Percentiles rank a stretch among this genome's conserved stretches.
phyloP scores from a whole-genome alignment of 2,888 invertebrate genomes.

The Harpalus rubripes region DNA sequence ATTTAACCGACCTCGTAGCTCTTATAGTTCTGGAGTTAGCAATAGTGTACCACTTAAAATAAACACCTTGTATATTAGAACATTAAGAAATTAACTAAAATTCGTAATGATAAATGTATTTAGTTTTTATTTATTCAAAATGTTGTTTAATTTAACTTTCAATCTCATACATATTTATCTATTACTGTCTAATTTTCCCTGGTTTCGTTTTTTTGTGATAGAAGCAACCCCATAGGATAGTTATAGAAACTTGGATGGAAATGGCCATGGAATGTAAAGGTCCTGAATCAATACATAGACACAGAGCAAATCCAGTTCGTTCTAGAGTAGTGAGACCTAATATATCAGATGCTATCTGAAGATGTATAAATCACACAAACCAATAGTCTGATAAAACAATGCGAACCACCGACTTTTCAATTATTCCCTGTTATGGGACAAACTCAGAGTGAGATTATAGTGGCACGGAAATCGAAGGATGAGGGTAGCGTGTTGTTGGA shows the following conservation, averaged over 20 bases:
- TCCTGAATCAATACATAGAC: constrained; percentile 42
- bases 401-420: constrained; percentile 56
- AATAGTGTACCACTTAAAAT: too few species aligned
- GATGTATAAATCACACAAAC: constrained; percentile 62
- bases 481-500: too few species aligned
- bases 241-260: not conserved
- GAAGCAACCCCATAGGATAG: not conserved
- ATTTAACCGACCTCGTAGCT: too few species aligned
- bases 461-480: not conserved
- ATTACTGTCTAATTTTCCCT: not conserved
- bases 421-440: constrained; percentile 38
- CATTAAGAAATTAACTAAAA: too few species aligned
- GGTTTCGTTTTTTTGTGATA: not conserved
- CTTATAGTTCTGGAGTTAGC: too few species aligned
- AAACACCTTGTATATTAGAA: too few species aligned
- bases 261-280: constrained; percentile 38
- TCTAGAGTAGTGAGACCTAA: constrained; percentile 53
- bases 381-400: constrained; percentile 62
- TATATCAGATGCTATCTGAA: constrained; percentile 60
- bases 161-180: too few species aligned
- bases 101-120: too few species aligned
- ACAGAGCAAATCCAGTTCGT: constrained; percentile 46
- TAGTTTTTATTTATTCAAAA: too few species aligned
- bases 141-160: too few species aligned
- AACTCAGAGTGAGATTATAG: constrained; percentile 4